Evolutionary conservation across 2,888 invertebrate genomes (phyloP).

Genomic region (Rhabditoides inermis): DNA sequence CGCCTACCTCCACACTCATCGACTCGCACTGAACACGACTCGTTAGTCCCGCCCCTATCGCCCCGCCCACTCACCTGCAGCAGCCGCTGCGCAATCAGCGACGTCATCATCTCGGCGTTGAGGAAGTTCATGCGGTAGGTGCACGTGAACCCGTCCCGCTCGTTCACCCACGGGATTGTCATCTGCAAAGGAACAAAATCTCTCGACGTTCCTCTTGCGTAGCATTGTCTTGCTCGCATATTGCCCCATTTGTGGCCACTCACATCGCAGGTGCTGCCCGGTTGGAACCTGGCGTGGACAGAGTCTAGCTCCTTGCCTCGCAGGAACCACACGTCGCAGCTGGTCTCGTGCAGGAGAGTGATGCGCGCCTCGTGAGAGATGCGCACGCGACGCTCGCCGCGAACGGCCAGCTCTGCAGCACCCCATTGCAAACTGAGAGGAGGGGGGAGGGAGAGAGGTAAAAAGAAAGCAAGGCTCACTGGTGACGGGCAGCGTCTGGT

Average conservation of each 20-base stretch:
- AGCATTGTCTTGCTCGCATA: not conserved
- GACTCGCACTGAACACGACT: slow-evolving; percentile 95
- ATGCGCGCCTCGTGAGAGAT: slow-evolving; percentile 68
- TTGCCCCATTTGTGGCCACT: slow-evolving; percentile 2
- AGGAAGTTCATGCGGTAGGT: slow-evolving; percentile 62
- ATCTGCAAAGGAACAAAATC: slow-evolving; percentile 55
- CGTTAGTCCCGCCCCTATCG: no score
- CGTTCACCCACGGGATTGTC: slow-evolving; percentile 86
- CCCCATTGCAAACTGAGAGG: no score
- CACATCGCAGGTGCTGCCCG: slow-evolving; percentile 82
- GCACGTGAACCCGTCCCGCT: slow-evolving; percentile 77
- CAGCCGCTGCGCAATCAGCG: slow-evolving; percentile 81
- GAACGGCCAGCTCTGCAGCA: slow-evolving; percentile 21
- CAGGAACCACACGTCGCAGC: slow-evolving; percentile 88
- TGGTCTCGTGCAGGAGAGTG: slow-evolving; percentile 81
- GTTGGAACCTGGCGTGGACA: slow-evolving; percentile 84
- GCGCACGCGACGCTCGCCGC: slow-evolving; percentile 30
- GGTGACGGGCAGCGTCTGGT: slow-evolving; percentile 25
- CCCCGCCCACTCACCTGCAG: no score
- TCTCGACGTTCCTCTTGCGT: not conserved
- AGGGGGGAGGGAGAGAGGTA: no score
- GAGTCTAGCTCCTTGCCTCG: slow-evolving; percentile 84
- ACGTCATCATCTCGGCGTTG: slow-evolving; percentile 88
- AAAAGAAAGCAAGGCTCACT: no score
- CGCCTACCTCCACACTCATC: slow-evolving; percentile 77